Percentiles rank a stretch among this genome's conserved stretches.
These are phyloP conservation scores for Drosophila ohnishii DNA, from an alignment of 1,140 invertebrate genomes.

Conservation along the genomic window DNA sequence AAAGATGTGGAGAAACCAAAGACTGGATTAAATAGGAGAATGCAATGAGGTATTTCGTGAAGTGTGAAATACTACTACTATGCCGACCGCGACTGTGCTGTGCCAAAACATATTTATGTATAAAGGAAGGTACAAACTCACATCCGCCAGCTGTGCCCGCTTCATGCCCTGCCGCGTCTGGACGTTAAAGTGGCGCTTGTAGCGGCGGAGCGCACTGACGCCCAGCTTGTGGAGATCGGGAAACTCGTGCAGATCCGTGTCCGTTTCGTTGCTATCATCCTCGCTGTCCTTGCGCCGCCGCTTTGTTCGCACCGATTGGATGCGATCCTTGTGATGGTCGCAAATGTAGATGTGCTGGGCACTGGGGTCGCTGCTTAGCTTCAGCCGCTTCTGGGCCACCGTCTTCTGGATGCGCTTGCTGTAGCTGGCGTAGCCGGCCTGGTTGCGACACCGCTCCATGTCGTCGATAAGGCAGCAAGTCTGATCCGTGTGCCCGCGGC, in stretches of 20 bases:
- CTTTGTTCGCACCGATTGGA: constrained; percentile 95
- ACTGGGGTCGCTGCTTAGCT: constrained; percentile 93
- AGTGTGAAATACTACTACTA: neutral
- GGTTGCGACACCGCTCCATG: constrained; percentile 89
- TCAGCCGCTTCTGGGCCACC: constrained; percentile 95
- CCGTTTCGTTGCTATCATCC: constrained; percentile 94
- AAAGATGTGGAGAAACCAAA: neutral
- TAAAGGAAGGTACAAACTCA: constrained; percentile 85
- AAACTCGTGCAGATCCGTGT: constrained; percentile 92
- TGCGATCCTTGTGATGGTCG: constrained; percentile 97
- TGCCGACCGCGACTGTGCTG: constrained; percentile 3
- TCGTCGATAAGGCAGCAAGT: constrained; percentile 97
- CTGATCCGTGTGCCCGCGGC: constrained; percentile 91
- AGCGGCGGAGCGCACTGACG: constrained; percentile 95
- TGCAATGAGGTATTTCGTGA: neutral
- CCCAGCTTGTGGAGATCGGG: constrained; percentile 96
- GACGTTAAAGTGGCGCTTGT: constrained; percentile 97
- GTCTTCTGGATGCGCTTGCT: constrained; percentile 98
- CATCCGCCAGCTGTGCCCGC: constrained; percentile 97
- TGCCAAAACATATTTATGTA: neutral
- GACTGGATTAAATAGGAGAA: neutral
- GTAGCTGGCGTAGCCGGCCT: constrained; percentile 97
- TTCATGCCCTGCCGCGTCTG: constrained; percentile 94
- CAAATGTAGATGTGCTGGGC: constrained; percentile 98
- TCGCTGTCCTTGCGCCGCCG: constrained; percentile 95